Evolutionary conservation across 2,797 vertebrate species (phyloP).

Genomic region (Tolypeutes matacus): DNA sequence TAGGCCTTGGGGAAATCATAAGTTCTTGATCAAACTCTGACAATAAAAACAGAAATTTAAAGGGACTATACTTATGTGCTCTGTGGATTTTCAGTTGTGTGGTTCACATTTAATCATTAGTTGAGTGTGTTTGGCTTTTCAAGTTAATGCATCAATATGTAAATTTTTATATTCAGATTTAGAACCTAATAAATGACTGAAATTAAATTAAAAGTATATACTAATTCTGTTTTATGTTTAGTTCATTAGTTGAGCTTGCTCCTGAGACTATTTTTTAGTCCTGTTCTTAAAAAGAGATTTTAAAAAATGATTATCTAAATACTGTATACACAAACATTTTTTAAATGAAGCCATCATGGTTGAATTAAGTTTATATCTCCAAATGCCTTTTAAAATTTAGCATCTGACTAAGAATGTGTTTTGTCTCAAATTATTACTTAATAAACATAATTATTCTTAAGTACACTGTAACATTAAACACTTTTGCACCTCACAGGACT

Average conservation of each 20-base stretch:
- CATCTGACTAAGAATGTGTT: neutral
- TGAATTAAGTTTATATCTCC: neutral
- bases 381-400: neutral
- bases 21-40: conserved; percentile 28
- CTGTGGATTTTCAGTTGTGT: neutral
- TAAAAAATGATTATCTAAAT: neutral
- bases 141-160: neutral
- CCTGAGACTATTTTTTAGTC: neutral
- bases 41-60: conserved; percentile 58
- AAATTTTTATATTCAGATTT: conserved; percentile 53
- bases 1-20: neutral
- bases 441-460: neutral
- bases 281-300: conserved; percentile 24
- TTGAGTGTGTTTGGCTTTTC: conserved; percentile 46
- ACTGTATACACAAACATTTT: neutral
- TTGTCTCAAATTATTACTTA: conserved; percentile 28
- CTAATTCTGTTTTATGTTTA: conserved; percentile 7
- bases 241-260: neutral
- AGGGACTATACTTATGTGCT: neutral
- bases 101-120: conserved; percentile 40
- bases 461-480: neutral
- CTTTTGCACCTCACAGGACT: no score
- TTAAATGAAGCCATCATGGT: neutral
- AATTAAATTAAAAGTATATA: conserved; percentile 20
- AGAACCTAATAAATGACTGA: conserved; percentile 11